Evolutionary conservation across 2,797 vertebrate genomes (phyloP).

Genomic region (Nyctalus aviator): DNA sequence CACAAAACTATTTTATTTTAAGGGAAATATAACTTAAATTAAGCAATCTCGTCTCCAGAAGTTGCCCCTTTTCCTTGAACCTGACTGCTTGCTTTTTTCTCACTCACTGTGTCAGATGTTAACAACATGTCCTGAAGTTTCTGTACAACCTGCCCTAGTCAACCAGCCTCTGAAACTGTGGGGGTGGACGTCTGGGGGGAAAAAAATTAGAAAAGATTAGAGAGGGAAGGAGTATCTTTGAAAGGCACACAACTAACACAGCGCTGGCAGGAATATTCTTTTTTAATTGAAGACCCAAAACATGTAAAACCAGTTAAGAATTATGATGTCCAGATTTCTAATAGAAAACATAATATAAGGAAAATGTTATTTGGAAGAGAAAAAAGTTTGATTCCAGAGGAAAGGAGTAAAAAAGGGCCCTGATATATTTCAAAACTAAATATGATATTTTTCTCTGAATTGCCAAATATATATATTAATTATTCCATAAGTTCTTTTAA

Average conservation of each 20-base stretch:
- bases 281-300: slow-evolving; percentile 32
- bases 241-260: neutral
- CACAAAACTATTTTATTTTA: neutral
- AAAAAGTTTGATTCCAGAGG: slow-evolving; percentile 62
- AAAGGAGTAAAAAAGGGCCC: neutral
- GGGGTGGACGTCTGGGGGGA: neutral
- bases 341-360: slow-evolving; percentile 65
- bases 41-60: slow-evolving; percentile 13
- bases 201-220: slow-evolving; percentile 7
- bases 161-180: slow-evolving; percentile 59
- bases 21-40: too few species aligned
- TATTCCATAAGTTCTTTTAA: neutral
- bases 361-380: slow-evolving; percentile 46
- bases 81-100: neutral
- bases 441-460: neutral
- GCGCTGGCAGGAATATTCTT: neutral
- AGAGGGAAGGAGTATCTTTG: neutral
- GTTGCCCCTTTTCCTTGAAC: slow-evolving; percentile 54
- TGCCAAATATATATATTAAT: neutral
- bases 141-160: slow-evolving; percentile 83
- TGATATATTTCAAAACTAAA: slow-evolving; percentile 26
- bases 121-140: slow-evolving; percentile 75
- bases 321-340: slow-evolving; percentile 75
- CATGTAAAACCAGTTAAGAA: slow-evolving; percentile 42
- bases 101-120: slow-evolving; percentile 77